These are phyloP conservation scores for Synaphobranchus kaupii DNA, from an alignment of 2,797 vertebrate species.

Conservation along the genomic window DNA sequence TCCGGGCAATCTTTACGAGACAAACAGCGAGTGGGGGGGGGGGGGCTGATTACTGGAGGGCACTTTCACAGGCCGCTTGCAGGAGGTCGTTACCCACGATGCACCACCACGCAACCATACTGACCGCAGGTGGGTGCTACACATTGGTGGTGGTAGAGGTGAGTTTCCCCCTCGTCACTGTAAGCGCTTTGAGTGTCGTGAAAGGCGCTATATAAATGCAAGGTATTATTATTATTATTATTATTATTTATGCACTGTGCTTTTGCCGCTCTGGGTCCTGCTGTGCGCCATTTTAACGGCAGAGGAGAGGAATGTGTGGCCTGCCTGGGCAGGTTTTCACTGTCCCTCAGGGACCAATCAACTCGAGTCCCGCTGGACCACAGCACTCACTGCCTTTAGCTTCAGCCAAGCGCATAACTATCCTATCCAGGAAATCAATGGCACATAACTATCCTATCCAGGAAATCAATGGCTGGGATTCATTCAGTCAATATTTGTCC, in stretches of 20 bases:
- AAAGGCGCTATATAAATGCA: too few species aligned
- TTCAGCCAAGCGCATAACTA: neutral
- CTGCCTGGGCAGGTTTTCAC: neutral
- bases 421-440: neutral
- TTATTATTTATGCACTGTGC: constrained; percentile 36
- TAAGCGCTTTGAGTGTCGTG: too few species aligned
- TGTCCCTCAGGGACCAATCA: neutral
- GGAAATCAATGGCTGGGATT: neutral
- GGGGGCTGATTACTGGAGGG: constrained; percentile 34
- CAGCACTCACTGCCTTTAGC: neutral
- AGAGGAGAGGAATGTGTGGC: neutral
- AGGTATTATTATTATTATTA: too few species aligned
- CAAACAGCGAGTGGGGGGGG: constrained; percentile 42
- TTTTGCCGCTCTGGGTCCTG: constrained; percentile 24
- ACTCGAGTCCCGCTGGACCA: neutral
- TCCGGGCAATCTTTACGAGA: constrained; percentile 70
- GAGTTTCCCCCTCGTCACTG: too few species aligned
- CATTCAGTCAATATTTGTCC: neutral
- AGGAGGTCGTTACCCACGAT: neutral
- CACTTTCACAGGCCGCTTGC: neutral
- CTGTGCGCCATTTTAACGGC: neutral
- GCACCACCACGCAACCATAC: neutral
- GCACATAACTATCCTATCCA: neutral
- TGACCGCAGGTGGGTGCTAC: too few species aligned
- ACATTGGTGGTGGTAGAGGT: too few species aligned